phyloP scores from a whole-genome alignment of 2,797 vertebrate species.

The Poeciliopsis paucimaculata region DNA sequence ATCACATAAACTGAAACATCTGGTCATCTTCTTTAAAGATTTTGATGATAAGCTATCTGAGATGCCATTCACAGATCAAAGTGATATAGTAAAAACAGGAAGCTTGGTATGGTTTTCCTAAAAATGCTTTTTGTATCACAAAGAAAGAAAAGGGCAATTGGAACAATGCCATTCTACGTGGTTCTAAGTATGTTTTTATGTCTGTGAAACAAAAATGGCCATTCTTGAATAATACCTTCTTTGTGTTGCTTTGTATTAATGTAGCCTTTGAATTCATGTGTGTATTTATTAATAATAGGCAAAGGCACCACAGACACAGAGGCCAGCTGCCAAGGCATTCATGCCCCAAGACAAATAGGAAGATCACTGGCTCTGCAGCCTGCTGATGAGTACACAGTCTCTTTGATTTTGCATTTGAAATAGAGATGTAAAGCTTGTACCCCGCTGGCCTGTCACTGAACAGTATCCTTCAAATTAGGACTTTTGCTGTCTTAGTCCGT shows the following conservation, averaged over 20 bases:
- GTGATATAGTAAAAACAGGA: not conserved
- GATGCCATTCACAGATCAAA: constrained; percentile 17
- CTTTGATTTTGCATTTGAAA: constrained; percentile 72
- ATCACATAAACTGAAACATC: not conserved
- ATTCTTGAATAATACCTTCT: constrained; percentile 33
- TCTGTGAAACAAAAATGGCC: constrained; percentile 28
- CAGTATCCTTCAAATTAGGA: constrained; percentile 54
- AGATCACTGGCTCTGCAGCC: constrained; percentile 48
- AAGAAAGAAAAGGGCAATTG: not conserved
- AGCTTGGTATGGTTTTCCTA: constrained; percentile 4
- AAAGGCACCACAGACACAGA: constrained; percentile 43
- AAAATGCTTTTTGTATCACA: not conserved
- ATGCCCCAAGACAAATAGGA: constrained; percentile 58
- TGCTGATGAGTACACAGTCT: constrained; percentile 64
- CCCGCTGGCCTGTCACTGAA: constrained; percentile 55
- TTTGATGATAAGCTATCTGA: constrained; percentile 16
- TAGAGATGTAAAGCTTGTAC: constrained; percentile 60
- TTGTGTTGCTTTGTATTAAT: constrained; percentile 50
- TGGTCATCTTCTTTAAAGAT: constrained; percentile 14
- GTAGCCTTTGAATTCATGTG: constrained; percentile 65
- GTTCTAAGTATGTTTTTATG: constrained; percentile 9
- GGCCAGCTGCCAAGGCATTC: constrained; percentile 67
- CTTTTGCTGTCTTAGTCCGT: constrained; percentile 49
- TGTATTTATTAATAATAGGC: constrained; percentile 64
- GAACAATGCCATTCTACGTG: not conserved